phyloP scores from a whole-genome alignment of 2,888 invertebrate genomes.

The Troides aeacus region DNA sequence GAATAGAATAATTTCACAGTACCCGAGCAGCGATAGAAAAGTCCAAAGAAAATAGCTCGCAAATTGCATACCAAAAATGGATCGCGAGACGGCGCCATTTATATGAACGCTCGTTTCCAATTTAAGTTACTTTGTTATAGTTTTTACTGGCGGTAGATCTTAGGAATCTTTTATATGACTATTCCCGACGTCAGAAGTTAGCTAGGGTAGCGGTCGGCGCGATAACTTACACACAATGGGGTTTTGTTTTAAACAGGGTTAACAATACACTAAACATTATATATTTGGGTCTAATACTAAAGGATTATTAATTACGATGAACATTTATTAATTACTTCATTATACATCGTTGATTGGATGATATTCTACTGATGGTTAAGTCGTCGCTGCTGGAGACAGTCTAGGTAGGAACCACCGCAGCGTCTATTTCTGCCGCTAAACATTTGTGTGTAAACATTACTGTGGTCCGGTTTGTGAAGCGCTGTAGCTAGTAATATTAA shows the following conservation, averaged over 20 bases:
- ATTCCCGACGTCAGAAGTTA: constrained; percentile 10
- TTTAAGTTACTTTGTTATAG: constrained; percentile 6
- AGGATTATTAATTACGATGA: too few species aligned
- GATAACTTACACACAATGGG: not conserved
- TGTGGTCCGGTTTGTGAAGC: too few species aligned
- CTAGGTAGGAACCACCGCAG: too few species aligned
- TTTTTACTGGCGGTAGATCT: not conserved
- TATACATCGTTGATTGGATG: too few species aligned
- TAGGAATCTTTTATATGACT: constrained; percentile 11
- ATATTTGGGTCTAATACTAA: too few species aligned
- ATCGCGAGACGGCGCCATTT: constrained; percentile 3
- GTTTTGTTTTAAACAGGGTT: not conserved
- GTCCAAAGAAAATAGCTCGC: constrained; percentile 13
- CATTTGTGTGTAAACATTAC: too few species aligned
- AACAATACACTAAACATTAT: not conserved
- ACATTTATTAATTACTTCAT: too few species aligned
- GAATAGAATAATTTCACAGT: constrained; percentile 15
- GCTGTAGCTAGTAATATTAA: too few species aligned
- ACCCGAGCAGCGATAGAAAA: constrained; percentile 14
- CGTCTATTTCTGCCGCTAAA: too few species aligned
- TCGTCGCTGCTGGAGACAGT: too few species aligned
- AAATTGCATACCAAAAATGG: constrained; percentile 16
- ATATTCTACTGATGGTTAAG: too few species aligned
- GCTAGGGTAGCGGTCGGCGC: not conserved
- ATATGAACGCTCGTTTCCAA: constrained; percentile 1